Evolutionary conservation across 2,797 vertebrate genomes (phyloP), one percentile per base, ranked within the genome.

Genomic region (Avahi laniger): DNA sequence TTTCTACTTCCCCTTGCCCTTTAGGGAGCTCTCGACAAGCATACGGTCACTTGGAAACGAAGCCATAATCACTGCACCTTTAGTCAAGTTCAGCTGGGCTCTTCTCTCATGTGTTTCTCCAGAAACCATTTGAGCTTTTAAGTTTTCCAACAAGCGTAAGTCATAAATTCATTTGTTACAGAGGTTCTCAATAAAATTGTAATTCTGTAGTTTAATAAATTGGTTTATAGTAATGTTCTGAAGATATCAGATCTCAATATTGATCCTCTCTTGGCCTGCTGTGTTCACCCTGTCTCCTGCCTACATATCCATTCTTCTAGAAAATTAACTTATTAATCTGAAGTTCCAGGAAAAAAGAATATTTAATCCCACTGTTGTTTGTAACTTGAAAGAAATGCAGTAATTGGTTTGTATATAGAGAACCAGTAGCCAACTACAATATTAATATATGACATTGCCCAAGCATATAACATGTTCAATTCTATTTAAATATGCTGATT

Each of bases 241-340:
- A 95, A 95, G 59, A 73, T 48, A 91, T 59, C 90, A 83, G 48
- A 84, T 59, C 28, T 91, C 93, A 57, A n/a, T 86, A 86, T 43
- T 79, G 85, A 91, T 88, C n/a, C 22, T 73, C 1, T 24, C 48
- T 78, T 48, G n/a, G 57, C 26, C 33, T n/a, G 26, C 61, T 63
- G n/a, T 67, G 65, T 67, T 93, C 57, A 67, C 54, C 48, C 18
- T 79, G 17, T 86, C 89, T 87, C 79, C 88, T 57, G 70, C 61
- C 81, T 67, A 79, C 7, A 10, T 33, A 43, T 69, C 73, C 35
- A 50, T 91, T 76, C 76, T 86, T 80, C 83, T 83, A 92, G 85
- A 83, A 69, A 95, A 96, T 93, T 96, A 91, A 86, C 57, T 82
- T 91, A 89, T 87, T 46, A 94, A 93, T 17, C 86, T 54, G 89